These are phyloP conservation scores for Perca schrenkii DNA, from an alignment of 2,113 vertebrate genomes.

Conservation along the genomic window DNA sequence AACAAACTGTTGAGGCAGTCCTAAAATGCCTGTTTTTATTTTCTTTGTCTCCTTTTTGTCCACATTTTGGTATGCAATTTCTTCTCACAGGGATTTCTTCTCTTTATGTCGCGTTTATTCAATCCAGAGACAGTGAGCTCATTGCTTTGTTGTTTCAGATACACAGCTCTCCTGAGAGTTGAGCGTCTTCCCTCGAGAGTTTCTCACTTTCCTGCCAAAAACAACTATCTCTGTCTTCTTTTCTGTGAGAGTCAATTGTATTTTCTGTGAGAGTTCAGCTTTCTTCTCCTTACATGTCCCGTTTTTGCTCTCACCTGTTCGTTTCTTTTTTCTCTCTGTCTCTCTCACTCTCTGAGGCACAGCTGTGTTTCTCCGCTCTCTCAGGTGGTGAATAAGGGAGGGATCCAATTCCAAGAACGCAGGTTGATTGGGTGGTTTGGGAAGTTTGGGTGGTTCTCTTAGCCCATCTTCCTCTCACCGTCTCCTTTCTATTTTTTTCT, in stretches of 20 bases:
- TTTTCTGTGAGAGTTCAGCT: constrained; percentile 25
- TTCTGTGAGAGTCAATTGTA: constrained; percentile 15
- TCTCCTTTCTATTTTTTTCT: constrained; percentile 29
- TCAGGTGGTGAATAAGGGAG: constrained; percentile 80
- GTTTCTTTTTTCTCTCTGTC: constrained; percentile 23
- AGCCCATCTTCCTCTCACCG: constrained; percentile 11
- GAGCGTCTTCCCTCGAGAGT: constrained; percentile 31
- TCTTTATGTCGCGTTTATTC: constrained; percentile 56
- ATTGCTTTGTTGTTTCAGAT: constrained; percentile 63
- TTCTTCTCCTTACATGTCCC: constrained; percentile 1
- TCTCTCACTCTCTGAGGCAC: constrained; percentile 62
- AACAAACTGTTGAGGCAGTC: constrained; percentile 10
- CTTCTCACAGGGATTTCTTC: constrained; percentile 27
- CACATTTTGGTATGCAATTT: constrained; percentile 54
- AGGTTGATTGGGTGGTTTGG: constrained; percentile 79
- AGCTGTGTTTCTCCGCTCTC: constrained; percentile 73
- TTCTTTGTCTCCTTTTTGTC: constrained; percentile 43
- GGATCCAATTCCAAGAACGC: constrained; percentile 67
- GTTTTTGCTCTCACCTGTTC: constrained; percentile 52
- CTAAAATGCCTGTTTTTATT: constrained; percentile 21
- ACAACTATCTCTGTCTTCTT: constrained; percentile 23
- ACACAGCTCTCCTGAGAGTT: constrained; percentile 52
- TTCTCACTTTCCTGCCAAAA: constrained; percentile 13
- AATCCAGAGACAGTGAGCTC: constrained; percentile 63
- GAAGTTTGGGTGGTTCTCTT: constrained; percentile 76